Conservation (phyloP, 2,797 vertebrate genomes). For the Denticeps clupeoides region DNA sequence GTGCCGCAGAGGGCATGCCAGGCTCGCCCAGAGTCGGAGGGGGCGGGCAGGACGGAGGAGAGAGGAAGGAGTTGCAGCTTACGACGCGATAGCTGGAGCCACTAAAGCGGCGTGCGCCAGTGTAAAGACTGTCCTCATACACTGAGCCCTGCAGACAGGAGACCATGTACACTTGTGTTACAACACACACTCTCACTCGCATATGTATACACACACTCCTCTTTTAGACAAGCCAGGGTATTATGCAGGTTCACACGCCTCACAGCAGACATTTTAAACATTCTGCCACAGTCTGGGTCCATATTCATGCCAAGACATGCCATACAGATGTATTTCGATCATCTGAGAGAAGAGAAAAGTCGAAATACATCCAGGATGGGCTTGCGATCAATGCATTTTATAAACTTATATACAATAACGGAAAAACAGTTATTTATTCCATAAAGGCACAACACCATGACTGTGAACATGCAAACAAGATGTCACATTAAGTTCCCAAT, state of each 20-base stretch:
- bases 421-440: too few relatives aligned
- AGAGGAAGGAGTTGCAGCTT: constrained; percentile 42
- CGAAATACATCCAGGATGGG: too few relatives aligned
- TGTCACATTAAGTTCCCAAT: too few relatives aligned
- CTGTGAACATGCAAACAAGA: too few relatives aligned
- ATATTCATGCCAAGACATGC: background rate
- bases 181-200: constrained; percentile 8
- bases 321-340: too few relatives aligned
- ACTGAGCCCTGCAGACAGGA: constrained; percentile 47
- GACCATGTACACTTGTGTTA: constrained; percentile 10
- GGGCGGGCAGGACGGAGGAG: constrained; percentile 5
- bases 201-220: background rate
- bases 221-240: background rate
- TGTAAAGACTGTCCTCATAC: constrained; percentile 47
- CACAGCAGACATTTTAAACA: background rate
- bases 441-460: too few relatives aligned
- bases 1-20: too few relatives aligned
- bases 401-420: too few relatives aligned
- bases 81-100: constrained; percentile 56
- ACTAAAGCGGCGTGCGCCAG: constrained; percentile 48
- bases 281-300: background rate
- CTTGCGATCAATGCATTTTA: too few relatives aligned
- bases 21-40: background rate
- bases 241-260: background rate
- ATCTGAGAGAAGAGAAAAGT: too few relatives aligned